Percentiles rank a stretch among this genome's conserved stretches.
Evolutionary conservation across 2,888 invertebrate genomes (phyloP).

Genomic region (Synergus itoensis): DNA sequence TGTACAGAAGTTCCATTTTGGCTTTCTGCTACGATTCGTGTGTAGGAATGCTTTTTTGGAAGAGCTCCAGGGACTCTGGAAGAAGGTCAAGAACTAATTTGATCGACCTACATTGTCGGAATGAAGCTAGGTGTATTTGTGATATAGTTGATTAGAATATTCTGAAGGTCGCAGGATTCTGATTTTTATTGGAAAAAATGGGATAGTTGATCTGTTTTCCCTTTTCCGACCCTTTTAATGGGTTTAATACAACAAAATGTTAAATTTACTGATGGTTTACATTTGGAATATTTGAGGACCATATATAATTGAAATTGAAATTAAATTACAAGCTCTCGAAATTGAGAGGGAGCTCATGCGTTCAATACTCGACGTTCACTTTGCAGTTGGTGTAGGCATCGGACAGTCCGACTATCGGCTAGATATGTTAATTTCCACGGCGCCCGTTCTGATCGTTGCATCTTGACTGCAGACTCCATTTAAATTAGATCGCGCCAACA

Average conservation of each 20-base stretch:
- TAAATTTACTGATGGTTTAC: too few relatives aligned
- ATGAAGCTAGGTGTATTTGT: background rate
- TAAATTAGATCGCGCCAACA: conserved; percentile 69
- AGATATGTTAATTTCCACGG: conserved; percentile 74
- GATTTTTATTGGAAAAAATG: background rate
- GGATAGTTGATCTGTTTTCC: background rate
- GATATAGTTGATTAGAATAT: too few relatives aligned
- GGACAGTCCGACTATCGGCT: conserved; percentile 67
- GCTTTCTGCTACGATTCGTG: conserved; percentile 2
- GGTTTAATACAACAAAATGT: too few relatives aligned
- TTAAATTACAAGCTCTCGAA: background rate
- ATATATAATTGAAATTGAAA: too few relatives aligned
- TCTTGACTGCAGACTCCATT: conserved; percentile 65
- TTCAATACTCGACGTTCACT: conserved; percentile 17
- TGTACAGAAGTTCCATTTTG: conserved; percentile 34
- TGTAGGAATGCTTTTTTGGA: conserved; percentile 49
- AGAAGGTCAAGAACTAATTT: background rate
- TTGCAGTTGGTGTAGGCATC: conserved; percentile 52
- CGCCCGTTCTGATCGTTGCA: conserved; percentile 62
- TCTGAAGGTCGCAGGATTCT: too few relatives aligned
- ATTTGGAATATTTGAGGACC: too few relatives aligned
- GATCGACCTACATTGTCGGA: background rate
- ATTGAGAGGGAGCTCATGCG: background rate
- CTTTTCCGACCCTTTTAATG: too few relatives aligned
- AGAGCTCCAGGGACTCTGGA: conserved; percentile 45